Base-by-base conservation (phyloP, 2,797 vertebrate genomes). In the Pipistrellus nathusii region DNA sequence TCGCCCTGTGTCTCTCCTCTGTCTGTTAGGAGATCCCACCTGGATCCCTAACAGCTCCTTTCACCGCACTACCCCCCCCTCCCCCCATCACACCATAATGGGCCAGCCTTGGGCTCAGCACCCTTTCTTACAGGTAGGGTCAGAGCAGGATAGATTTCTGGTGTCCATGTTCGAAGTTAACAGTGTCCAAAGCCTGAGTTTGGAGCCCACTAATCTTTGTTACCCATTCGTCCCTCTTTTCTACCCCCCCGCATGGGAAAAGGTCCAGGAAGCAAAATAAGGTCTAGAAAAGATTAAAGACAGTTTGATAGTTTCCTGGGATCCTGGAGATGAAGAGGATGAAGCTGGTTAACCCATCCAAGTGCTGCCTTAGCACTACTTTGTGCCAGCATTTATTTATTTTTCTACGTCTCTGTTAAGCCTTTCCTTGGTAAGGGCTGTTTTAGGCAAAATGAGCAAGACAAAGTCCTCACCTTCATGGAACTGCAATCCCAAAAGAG, bases 1-100 rank as follows among this genome's bases (percentile, higher is more conserved):
- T 87, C 46, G 76, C 62, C 71, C 57, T 75, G 51, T 69, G 91
- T 85, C 66, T 85, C 77, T 91, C 72, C 53, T 91, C 41, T 27
- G 62, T 59, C 41, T 80, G 27, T 6, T 72, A 12, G 1, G 6
- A 73, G 46, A 77, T 72, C 51, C 51, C 53, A 78, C 83, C 85
- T 64, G n/a, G 11, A 85, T 44, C 51, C 69, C 25, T 32, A 44
- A 53, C 55, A 68, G 10, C 41, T 81, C 41, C n/a, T 30, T 53
- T 30, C 3, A 23, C 87, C 59, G 20, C n/a, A 77, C 6, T 12
- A 25, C 12, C 32, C 21, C 21, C 3, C 41, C 3, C 2, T 6
- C 6, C 12, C 13, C 27, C 0, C 11, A 30, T 55, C 59, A 30
- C 27, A 30, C 59, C 27, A 32, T 46, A 32, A 17, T n/a, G 27